Base-by-base conservation (phyloP, 2,113 vertebrate genomes). In the Microcebus lehilahytsara region DNA sequence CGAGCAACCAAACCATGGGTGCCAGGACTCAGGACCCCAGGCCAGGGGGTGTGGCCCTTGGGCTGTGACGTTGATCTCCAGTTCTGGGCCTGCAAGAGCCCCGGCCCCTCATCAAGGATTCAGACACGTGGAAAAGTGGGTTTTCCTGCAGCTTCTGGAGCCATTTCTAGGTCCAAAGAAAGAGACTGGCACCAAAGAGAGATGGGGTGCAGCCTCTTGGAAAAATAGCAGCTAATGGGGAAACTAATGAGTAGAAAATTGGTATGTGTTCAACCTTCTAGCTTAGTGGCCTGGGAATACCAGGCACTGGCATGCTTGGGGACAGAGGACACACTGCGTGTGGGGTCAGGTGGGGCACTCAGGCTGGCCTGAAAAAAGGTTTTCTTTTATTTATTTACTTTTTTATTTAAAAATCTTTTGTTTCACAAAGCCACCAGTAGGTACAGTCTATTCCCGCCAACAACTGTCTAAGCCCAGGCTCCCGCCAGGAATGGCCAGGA, bases 1-100 rank as follows among this genome's bases (percentile, higher is more conserved):
- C 2, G 0, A 53, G 30, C 72, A 64, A 0, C 32, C 51, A n/a
- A 32, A 10, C 37, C 64, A 32, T 0, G 0, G 13, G 34, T 30
- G 6, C 79, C 1, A 2, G 75, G 75, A 27, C 34, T 42, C 62
- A 30, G 32, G 51, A 40, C 27, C 53, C 74, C 46, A n/a, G 84
- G 75, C 60, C n/a, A 58, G 62, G 34, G 16, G 34, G 19, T 5
- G 0, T 86, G 64, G 56, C 56, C 53, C 16, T 19, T 25, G 34
- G 40, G 86, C 91, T 90, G 62, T 5, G 49, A 32, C 19, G 3
- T 27, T 0, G n/a, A 51, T 32, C 81, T 40, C 22, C 11, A 27
- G 37, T 37, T 60, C 64, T 49, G 71, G 64, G 60, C 85, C 66
- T 51, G 1, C 7, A 5, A 3, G 46, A 91, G 42, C n/a, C 66